A percentile compares a stretch with the other conserved stretches of the same genome.
Conservation (phyloP, 1,140 invertebrate genomes). For the Agrilus planipennis region DNA sequence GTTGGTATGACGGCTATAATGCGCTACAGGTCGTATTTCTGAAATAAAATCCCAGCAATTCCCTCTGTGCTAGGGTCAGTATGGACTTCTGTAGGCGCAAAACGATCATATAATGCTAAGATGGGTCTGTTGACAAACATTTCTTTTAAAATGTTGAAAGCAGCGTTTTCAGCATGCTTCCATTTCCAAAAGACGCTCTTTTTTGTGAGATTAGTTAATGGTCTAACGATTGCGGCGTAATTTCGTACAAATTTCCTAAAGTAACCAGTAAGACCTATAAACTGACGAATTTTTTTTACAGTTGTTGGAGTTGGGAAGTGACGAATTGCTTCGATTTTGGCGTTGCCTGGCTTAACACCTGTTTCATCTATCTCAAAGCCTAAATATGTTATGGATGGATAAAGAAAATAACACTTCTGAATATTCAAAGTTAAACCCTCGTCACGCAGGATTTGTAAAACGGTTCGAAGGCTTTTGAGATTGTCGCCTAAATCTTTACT, state of each 20-base stretch:
- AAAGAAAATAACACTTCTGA: slow-evolving; percentile 7
- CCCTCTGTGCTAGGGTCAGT: too few species aligned
- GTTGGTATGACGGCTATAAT: slow-evolving; percentile 34
- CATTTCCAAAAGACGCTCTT: neutral
- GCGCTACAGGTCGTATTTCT: slow-evolving; percentile 35
- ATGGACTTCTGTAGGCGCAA: too few species aligned
- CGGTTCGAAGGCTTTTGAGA: slow-evolving; percentile 17
- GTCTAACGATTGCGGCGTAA: slow-evolving; percentile 1
- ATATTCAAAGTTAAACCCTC: slow-evolving; percentile 5
- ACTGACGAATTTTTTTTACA: slow-evolving; percentile 7
- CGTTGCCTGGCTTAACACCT: slow-evolving; percentile 1
- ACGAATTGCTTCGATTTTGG: neutral
- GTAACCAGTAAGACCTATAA: slow-evolving; percentile 12
- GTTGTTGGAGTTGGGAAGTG: slow-evolving; percentile 3
- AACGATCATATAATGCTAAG: too few species aligned
- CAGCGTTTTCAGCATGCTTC: neutral
- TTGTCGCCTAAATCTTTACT: slow-evolving; percentile 23
- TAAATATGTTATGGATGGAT: neutral
- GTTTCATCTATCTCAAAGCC: slow-evolving; percentile 2
- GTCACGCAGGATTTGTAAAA: slow-evolving; percentile 18
- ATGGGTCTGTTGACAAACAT: too few species aligned
- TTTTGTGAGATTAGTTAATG: neutral
- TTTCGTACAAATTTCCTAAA: slow-evolving; percentile 11
- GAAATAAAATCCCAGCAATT: too few species aligned
- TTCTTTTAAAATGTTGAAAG: neutral